A percentile compares a stretch with the other conserved stretches of the same genome.
Evolutionary conservation across 2,113 vertebrate genomes (phyloP).

Genomic region (Sylvietta virens): DNA sequence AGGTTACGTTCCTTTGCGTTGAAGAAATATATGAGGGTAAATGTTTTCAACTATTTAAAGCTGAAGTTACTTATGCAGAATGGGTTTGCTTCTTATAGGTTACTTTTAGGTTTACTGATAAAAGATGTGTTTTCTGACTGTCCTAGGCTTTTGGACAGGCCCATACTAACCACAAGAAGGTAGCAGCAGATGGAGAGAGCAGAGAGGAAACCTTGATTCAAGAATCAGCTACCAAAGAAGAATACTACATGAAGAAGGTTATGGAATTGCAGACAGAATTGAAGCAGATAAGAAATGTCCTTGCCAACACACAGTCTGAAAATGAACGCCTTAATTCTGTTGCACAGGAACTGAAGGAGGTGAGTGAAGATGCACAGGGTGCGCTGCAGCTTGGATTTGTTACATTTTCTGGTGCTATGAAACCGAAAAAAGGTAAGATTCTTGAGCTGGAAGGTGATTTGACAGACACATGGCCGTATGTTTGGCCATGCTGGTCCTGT

Average conservation of each 20-base stretch:
- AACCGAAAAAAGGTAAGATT: background rate
- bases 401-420: background rate
- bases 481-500: background rate
- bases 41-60: background rate
- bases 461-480: accelerated
- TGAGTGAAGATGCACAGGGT: slow-evolving; percentile 12
- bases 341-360: slow-evolving; percentile 90
- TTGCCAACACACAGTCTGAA: slow-evolving; percentile 86
- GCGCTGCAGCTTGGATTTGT: background rate
- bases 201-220: slow-evolving; percentile 95
- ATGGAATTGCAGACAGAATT: slow-evolving; percentile 93
- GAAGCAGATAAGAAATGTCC: slow-evolving; percentile 83
- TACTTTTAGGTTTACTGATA: background rate
- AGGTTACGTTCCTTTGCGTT: background rate
- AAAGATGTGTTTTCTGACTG: background rate
- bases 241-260: slow-evolving; percentile 90
- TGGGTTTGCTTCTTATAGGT: too few species aligned
- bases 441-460: background rate
- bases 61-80: background rate
- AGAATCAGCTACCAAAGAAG: slow-evolving; percentile 96
- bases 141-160: slow-evolving; percentile 93
- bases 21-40: background rate
- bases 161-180: slow-evolving; percentile 93
- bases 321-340: slow-evolving; percentile 88
- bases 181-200: slow-evolving; percentile 95